Conservation (phyloP, 2,113 vertebrate species). For the Fulmarus glacialis region DNA sequence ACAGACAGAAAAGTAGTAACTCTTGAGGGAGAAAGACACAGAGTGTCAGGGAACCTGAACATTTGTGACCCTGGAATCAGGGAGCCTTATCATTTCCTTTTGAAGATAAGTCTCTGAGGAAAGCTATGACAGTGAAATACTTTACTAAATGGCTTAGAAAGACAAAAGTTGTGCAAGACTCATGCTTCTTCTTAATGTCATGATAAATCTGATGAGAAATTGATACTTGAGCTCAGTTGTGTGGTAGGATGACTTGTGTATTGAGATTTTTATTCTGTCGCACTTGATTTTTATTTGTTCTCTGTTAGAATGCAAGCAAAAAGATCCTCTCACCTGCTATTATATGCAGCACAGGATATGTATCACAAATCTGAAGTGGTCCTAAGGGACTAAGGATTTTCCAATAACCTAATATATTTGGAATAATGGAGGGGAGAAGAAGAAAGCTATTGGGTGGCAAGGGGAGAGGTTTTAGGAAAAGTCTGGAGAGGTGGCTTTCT, state of each 20-base stretch:
- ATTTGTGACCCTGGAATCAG: background rate
- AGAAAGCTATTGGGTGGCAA: background rate
- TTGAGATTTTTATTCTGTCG: background rate
- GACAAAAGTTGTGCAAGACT: background rate
- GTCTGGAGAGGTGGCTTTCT: background rate
- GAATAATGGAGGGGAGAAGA: background rate
- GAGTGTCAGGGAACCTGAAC: background rate
- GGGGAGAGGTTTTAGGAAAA: background rate
- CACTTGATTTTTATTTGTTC: background rate
- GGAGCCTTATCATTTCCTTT: background rate
- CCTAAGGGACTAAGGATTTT: background rate
- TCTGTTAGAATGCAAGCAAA: background rate
- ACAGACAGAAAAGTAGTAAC: background rate
- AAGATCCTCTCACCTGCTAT: background rate
- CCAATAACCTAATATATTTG: background rate
- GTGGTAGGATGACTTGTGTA: background rate
- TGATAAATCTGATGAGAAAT: background rate
- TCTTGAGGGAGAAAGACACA: background rate
- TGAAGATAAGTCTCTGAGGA: background rate
- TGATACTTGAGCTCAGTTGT: background rate
- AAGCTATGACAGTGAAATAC: background rate
- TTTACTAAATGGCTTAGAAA: background rate
- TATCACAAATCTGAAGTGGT: background rate
- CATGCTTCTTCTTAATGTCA: background rate
- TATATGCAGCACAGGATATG: background rate